A percentile compares a stretch with the other conserved stretches of the same genome.
Evolutionary conservation across 2,113 vertebrate species (phyloP).

Genomic region (Orientallactaga bullata): DNA sequence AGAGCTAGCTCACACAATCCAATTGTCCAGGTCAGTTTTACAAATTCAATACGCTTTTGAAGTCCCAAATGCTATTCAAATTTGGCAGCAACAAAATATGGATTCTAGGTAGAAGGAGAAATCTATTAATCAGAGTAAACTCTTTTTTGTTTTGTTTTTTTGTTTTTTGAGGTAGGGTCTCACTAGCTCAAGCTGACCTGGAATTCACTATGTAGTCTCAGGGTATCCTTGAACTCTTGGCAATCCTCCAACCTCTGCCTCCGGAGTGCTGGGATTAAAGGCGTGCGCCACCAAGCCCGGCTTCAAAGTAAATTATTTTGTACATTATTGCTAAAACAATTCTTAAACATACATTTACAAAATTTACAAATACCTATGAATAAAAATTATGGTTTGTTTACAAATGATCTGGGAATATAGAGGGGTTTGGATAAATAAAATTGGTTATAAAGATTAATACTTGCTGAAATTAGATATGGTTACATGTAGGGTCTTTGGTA

Average conservation of each 20-base stretch:
- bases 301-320: too few relatives aligned
- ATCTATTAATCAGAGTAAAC: constrained; percentile 33
- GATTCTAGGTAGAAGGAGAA: constrained; percentile 2
- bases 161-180: background rate
- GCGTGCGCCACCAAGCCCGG: too few relatives aligned
- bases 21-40: background rate
- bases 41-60: background rate
- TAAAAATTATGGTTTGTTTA: constrained; percentile 33
- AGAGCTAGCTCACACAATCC: background rate
- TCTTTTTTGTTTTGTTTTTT: too few relatives aligned
- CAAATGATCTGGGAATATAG: background rate
- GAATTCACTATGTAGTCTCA: too few relatives aligned
- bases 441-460: background rate
- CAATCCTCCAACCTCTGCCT: too few relatives aligned
- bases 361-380: background rate
- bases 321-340: background rate
- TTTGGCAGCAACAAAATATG: constrained; percentile 34
- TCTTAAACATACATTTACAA: background rate
- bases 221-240: too few relatives aligned
- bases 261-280: too few relatives aligned
- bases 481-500: background rate
- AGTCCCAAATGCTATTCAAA: background rate
- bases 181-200: too few relatives aligned
- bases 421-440: background rate
- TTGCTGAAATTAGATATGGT: background rate